Evolutionary conservation across 2,888 invertebrate species (phyloP).

Genomic region (Imbricaverruca yamaguchii): DNA sequence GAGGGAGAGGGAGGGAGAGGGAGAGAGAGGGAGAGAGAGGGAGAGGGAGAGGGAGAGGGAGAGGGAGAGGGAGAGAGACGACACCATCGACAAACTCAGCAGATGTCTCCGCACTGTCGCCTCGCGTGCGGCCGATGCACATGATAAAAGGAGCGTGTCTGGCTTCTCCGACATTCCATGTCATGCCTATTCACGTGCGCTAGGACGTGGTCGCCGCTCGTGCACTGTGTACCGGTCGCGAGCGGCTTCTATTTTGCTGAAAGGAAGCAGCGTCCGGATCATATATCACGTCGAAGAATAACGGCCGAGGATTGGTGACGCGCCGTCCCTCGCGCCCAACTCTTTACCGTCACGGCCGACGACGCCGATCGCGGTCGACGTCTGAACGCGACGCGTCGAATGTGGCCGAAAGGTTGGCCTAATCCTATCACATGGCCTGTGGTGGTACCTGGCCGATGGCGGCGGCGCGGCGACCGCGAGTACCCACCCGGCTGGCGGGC

Average conservation of each 20-base stretch:
- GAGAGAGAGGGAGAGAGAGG: too few species aligned
- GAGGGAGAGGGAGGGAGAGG: too few species aligned
- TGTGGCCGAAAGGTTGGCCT: neutral
- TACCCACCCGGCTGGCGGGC: neutral
- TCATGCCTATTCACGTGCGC: too few species aligned
- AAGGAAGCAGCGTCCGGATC: neutral
- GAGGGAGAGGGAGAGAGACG: too few species aligned
- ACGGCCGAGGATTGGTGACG: neutral
- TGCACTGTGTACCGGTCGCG: neutral
- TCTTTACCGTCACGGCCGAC: constrained; percentile 2
- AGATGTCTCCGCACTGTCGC: too few species aligned
- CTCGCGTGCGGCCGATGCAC: too few species aligned
- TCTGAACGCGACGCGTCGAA: neutral
- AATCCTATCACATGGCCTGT: neutral
- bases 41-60: too few species aligned
- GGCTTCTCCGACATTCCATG: too few species aligned
- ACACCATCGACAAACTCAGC: too few species aligned
- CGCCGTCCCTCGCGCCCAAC: neutral
- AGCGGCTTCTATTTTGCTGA: neutral
- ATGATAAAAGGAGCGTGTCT: too few species aligned
- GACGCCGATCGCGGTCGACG: neutral
- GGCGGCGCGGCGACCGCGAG: neutral
- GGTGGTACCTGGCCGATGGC: neutral
- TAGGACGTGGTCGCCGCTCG: neutral
- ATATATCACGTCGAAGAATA: neutral